A percentile compares a stretch with the other conserved stretches of the same genome.
These are phyloP conservation scores for Scaptomyza parva DNA, from an alignment of 2,888 invertebrate genomes.

Conservation along the genomic window DNA sequence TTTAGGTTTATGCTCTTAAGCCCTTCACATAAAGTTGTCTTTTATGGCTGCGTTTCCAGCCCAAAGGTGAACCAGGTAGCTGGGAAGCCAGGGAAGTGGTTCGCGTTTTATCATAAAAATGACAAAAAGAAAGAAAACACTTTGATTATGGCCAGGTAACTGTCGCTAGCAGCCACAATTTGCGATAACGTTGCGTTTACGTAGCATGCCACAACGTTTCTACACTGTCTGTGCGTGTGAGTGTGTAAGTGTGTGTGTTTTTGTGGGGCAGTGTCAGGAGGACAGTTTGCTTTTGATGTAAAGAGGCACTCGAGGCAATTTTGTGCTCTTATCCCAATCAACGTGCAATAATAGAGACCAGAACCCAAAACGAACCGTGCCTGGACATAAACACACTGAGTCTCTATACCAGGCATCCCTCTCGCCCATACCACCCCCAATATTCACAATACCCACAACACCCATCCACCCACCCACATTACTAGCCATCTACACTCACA, in stretches of 20 bases:
- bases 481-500: conserved; percentile 6
- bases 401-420: background rate
- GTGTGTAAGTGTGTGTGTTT: conserved; percentile 4
- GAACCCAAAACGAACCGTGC: conserved; percentile 26
- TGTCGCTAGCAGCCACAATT: conserved; percentile 65
- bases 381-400: conserved; percentile 25
- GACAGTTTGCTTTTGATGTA: conserved; percentile 68
- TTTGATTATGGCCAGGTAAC: conserved; percentile 28
- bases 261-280: conserved; percentile 27
- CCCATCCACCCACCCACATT: background rate
- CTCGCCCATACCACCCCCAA: no score
- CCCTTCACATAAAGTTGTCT: conserved; percentile 68
- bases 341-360: conserved; percentile 66
- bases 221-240: conserved; percentile 13
- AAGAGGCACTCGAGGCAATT: conserved; percentile 75
- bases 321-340: conserved; percentile 73
- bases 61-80: background rate
- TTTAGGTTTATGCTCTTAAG: conserved; percentile 62
- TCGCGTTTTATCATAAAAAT: conserved; percentile 45
- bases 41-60: conserved; percentile 50
- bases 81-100: background rate
- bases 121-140: conserved; percentile 23
- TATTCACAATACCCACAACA: conserved; percentile 4
- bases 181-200: conserved; percentile 64
- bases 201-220: conserved; percentile 44